Base-by-base conservation (phyloP, 2,888 invertebrate genomes). In the Rhagium mordax region DNA sequence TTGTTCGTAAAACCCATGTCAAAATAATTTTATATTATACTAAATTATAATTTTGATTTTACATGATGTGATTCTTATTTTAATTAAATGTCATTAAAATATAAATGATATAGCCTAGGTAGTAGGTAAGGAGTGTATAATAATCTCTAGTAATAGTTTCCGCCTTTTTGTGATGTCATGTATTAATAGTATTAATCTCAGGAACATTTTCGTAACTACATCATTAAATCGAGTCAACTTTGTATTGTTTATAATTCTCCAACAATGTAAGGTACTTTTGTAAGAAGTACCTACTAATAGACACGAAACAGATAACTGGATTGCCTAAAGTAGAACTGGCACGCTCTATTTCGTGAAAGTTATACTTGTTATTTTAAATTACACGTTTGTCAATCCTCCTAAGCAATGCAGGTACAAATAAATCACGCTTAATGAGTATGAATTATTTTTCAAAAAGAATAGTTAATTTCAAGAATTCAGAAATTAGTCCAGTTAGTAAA, bases 301-400 rank as follows among this genome's bases (percentile, higher is more conserved):
- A 55, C 27, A 47, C 47, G 20, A 55, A 62, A 47, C 53, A 33
- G 61, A 41, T 61, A 62, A 24, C 48, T 51, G 24, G 27, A 64
- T 64, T 64, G 51, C 27, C 53, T 33, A 55, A 65, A 65, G 29
- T 64, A 24, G 48, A 29, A 49, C 57, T 49, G 15, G 24, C 59
- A 71, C 59, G 64, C 71, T 71, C 64, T 71, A 41, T 71, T 71
- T 71, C 71, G 64, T 59, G 48, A 53, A 59, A 64, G 55, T 65
- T 49, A 49, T 64, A 24, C 13, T 33, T 16, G 24, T 62, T 62
- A n/a, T n/a, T 47, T 62, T 18, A 48, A 41, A 62, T 62, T 48
- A 62, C 48, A 48, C 47, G 21, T 62, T 20, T 21, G 47, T 21
- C 20, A 7, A n/a, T 41, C 48, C 27, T 57, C 10, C 10, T 20